Base-by-base conservation (phyloP, 1,140 invertebrate genomes). In the Meloidogyne chitwoodi region DNA sequence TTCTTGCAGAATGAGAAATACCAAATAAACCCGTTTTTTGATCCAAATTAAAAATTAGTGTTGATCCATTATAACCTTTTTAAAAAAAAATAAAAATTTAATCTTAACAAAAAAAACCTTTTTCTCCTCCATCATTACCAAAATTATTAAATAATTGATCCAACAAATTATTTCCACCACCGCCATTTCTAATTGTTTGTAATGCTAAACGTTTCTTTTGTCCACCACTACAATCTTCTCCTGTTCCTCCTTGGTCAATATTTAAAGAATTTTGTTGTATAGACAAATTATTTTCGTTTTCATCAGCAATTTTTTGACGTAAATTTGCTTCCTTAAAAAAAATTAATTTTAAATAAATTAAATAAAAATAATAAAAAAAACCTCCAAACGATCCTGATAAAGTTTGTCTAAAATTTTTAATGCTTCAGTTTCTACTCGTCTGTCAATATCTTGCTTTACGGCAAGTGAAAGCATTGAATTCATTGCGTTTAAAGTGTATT, bases 391-490 rank as follows among this genome's bases (percentile, higher is more conserved):
- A 34, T 70, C 68, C 16, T 31, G 14, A 44, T 24, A 70, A 19
- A 31, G 10, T 71, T 61, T 65, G 19, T 75, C 74, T 10, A 75
- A 44, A 19, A 75, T 72, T 75, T 75, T 75, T 27, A 75, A 44
- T 27, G 74, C 74, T 56, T 75, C 74, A 44, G 44, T 34, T 24
- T 65, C 74, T 24, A 75, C 34, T 38, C 74, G 11, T 68, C 74
- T 11, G 12, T 75, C 38, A 22, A 75, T 66, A 61, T 75, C 74
- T 26, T 75, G 27, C 8, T 75, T 65, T 2, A 75, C 16, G 8
- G 63, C 48, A 41, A 74, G 26, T 19, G 26, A 48, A 41, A 70
- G 38, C 68, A 41, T 34, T 31, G 29, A 41, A 31, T 19, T 67
- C 22, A 67, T 5, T 22, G 65, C 65, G 22, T 67, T 67, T 41